These are phyloP conservation scores for Dreissena polymorpha DNA, from an alignment of 1,140 invertebrate species.

Conservation along the genomic window DNA sequence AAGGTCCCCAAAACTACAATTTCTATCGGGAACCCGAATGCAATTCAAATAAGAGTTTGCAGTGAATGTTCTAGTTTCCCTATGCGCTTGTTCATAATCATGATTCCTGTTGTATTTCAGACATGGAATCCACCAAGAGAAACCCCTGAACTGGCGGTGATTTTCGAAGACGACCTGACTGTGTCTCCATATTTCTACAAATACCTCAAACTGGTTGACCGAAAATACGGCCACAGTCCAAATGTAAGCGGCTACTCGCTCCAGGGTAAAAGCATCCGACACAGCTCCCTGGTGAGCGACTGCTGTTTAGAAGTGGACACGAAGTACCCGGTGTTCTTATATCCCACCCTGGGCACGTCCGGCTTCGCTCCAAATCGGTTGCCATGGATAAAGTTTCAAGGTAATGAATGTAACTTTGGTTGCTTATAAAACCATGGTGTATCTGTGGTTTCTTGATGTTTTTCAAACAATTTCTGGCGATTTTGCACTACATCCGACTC, in stretches of 20 bases:
- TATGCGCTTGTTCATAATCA: too few relatives aligned
- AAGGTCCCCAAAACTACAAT: too few relatives aligned
- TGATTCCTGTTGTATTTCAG: not conserved
- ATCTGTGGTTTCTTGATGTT: too few relatives aligned
- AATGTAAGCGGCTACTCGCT: not conserved
- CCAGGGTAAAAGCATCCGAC: conserved; percentile 4
- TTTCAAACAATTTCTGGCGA: too few relatives aligned
- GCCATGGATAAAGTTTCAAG: not conserved
- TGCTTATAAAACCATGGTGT: too few relatives aligned
- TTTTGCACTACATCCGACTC: too few relatives aligned
- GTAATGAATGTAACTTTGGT: not conserved
- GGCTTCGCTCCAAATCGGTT: conserved; percentile 39
- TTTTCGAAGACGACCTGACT: conserved; percentile 66
- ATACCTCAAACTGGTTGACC: conserved; percentile 2
- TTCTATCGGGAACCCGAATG: too few relatives aligned
- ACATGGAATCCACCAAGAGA: conserved; percentile 28
- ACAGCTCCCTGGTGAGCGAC: conserved; percentile 2
- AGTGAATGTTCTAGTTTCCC: too few relatives aligned
- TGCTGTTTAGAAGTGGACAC: not conserved
- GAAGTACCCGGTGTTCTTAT: conserved; percentile 33
- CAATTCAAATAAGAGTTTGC: too few relatives aligned
- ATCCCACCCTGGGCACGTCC: conserved; percentile 42
- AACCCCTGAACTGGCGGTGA: conserved; percentile 62
- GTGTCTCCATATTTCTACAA: conserved; percentile 31
- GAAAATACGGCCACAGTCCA: not conserved